A percentile compares a stretch with the other conserved stretches of the same genome.
These are phyloP conservation scores for Sinosuthora webbiana DNA, from an alignment of 2,113 vertebrate species.

Conservation along the genomic window DNA sequence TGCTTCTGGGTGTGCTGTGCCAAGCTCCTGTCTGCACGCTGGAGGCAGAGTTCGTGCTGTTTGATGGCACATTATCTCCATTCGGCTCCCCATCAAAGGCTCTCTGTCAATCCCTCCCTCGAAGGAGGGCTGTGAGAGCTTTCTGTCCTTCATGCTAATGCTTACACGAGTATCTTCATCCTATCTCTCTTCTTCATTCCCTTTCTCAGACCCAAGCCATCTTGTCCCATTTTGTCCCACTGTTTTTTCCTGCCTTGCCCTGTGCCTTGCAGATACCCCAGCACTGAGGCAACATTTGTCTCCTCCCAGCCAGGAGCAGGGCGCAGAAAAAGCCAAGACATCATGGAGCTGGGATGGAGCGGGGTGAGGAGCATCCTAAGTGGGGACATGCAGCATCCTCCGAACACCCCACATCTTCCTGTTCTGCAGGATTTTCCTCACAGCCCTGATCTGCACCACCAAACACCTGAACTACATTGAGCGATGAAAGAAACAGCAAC, in stretches of 20 bases:
- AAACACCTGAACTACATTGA: background rate
- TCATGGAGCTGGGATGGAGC: background rate
- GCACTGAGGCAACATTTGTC: background rate
- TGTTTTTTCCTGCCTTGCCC: background rate
- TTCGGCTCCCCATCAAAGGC: background rate
- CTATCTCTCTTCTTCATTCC: background rate
- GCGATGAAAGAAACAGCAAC: background rate
- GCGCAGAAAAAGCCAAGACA: background rate
- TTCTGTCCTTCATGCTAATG: background rate
- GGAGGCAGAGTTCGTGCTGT: background rate
- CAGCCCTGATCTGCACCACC: background rate
- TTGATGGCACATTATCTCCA: slow-evolving; percentile 20
- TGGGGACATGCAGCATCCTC: background rate
- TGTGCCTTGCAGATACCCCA: background rate
- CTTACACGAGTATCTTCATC: background rate
- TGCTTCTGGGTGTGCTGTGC: background rate
- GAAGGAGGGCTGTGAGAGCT: background rate
- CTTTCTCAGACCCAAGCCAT: background rate
- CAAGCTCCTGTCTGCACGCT: background rate
- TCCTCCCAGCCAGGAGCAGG: background rate
- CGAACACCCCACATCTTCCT: rapidly evolving
- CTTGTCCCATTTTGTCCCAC: background rate
- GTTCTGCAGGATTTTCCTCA: background rate
- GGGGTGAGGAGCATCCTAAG: background rate
- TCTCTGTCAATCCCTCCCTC: background rate